Percentiles rank a stretch among this genome's conserved stretches.
Conservation (phyloP, 2,797 vertebrate species). For the Eleutherodactylus coqui region DNA sequence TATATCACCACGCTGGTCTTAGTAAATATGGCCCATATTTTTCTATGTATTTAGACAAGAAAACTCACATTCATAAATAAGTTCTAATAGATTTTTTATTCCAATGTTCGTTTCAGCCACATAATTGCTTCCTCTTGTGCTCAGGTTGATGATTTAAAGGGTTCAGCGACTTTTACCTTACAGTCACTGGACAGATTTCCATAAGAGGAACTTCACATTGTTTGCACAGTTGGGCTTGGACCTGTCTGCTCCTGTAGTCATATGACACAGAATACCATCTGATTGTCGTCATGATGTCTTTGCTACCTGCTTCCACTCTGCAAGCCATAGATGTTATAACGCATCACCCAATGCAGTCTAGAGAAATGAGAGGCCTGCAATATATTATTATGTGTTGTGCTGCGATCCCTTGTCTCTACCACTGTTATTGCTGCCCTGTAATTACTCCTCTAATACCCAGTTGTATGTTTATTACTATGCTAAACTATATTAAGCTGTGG, state of each 20-base stretch:
- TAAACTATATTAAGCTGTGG: not conserved
- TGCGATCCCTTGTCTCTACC: not conserved
- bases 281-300: not conserved
- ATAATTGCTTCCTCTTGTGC: not conserved
- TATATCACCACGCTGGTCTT: too few species aligned
- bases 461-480: conserved; percentile 1
- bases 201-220: not conserved
- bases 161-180: not conserved
- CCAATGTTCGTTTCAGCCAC: too few species aligned
- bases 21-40: too few species aligned
- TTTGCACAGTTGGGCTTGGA: not conserved
- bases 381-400: not conserved
- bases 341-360: not conserved
- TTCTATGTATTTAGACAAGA: too few species aligned
- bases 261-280: not conserved
- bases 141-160: not conserved
- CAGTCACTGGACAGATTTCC: not conserved
- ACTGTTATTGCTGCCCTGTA: conserved; percentile 1
- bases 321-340: not conserved
- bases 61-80: too few species aligned
- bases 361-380: not conserved
- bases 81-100: too few species aligned
- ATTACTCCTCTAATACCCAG: not conserved
- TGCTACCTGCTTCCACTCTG: not conserved
- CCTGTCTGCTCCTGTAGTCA: not conserved